phyloP scores from a whole-genome alignment of 2,113 vertebrate species.

The Spermophilus dauricus region DNA sequence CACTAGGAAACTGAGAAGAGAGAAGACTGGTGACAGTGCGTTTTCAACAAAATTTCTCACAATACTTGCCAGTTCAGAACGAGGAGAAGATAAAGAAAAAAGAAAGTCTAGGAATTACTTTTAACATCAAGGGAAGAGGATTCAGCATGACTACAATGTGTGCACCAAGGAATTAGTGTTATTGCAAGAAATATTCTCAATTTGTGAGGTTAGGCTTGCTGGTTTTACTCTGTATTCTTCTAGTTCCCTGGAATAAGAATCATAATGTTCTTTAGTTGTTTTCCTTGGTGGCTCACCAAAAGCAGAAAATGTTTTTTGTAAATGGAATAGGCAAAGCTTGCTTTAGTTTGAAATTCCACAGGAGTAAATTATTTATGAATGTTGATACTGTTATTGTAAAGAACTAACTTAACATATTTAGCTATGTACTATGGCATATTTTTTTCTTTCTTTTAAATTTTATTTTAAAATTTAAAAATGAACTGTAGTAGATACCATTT shows the following conservation, averaged over 20 bases:
- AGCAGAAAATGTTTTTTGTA: constrained; percentile 27
- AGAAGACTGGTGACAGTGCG: neutral
- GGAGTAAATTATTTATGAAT: constrained; percentile 41
- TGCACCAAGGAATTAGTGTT: neutral
- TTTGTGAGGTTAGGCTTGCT: neutral
- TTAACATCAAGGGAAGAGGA: constrained; percentile 35
- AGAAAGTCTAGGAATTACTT: constrained; percentile 45
- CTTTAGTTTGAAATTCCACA: constrained; percentile 60
- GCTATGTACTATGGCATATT: neutral
- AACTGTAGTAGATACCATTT: neutral
- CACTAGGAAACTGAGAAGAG: neutral
- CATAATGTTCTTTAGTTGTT: constrained; percentile 54
- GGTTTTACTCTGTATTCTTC: constrained; percentile 5
- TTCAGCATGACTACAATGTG: constrained; percentile 24
- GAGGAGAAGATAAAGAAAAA: neutral
- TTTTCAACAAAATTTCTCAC: constrained; percentile 11
- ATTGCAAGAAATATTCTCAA: constrained; percentile 9
- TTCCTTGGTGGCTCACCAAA: constrained; percentile 38
- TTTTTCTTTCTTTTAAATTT: constrained; percentile 20
- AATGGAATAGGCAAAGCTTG: neutral
- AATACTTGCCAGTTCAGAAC: constrained; percentile 43
- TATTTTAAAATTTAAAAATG: constrained; percentile 54
- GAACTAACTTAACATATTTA: constrained; percentile 4
- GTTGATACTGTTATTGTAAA: neutral
- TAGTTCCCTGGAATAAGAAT: constrained; percentile 39